Percentiles rank a stretch among this genome's conserved stretches.
phyloP scores from a whole-genome alignment of 2,797 vertebrate species.

The Anomalospiza imberbis region DNA sequence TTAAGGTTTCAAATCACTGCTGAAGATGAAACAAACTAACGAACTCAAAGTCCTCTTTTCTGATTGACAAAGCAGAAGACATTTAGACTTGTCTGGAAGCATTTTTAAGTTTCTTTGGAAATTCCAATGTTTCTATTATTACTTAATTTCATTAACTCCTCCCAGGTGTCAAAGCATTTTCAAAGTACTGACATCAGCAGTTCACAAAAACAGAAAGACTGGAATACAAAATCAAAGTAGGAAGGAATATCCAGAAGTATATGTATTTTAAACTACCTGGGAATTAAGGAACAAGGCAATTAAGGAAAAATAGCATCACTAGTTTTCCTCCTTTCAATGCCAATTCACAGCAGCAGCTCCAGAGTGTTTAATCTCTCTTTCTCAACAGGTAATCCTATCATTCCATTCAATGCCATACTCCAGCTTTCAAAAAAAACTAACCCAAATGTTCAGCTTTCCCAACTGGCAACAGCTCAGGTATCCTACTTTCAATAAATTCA shows the following conservation, averaged over 20 bases:
- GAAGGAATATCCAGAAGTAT: not conserved
- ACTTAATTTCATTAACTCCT: not conserved
- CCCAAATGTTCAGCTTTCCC: not conserved
- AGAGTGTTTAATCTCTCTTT: not conserved
- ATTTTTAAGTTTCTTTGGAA: not conserved
- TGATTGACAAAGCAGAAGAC: not conserved
- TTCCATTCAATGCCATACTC: not conserved
- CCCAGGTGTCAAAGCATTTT: not conserved
- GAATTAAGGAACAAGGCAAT: not conserved
- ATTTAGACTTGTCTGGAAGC: not conserved
- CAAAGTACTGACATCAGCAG: not conserved
- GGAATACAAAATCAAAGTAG: not conserved
- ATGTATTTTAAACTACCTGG: not conserved
- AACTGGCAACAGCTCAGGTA: not conserved
- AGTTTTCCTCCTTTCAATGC: not conserved
- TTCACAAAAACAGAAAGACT: not conserved
- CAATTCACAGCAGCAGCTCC: not conserved
- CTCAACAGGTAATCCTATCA: not conserved
- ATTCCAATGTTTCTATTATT: not conserved
- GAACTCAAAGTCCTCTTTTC: not conserved
- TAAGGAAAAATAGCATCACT: not conserved
- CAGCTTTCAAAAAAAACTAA: not conserved
- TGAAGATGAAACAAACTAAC: not conserved
- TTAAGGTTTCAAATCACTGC: not conserved
- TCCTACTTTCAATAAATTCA: not conserved